Evolutionary conservation across 2,888 invertebrate genomes (phyloP), one percentile per base, ranked within the genome.

Genomic region (Acronicta leporina): DNA sequence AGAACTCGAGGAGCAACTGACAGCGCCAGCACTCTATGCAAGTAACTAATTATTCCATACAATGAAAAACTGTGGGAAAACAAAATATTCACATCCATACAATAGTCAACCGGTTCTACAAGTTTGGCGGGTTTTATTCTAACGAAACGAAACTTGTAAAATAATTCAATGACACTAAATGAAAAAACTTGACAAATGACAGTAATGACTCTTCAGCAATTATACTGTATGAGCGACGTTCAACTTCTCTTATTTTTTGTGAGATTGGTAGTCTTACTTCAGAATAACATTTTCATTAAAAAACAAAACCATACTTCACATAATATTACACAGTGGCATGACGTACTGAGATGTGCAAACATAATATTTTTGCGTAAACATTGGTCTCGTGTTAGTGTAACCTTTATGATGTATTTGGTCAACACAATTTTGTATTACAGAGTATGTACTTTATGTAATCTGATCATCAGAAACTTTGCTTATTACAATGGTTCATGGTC

Each of bases 31-130:
- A 47, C 53, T 70, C 45, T 64, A 70, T 65, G 62, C 70, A 74
- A 62, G 51, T 48, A 54, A 66, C 65, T 63, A 56, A 65, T 58
- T 68, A 74, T 69, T 67, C 33, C 30, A 63, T 61, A 65, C 70
- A 79, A 77, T 81, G 65, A 73, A 59, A 59, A 55, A 67, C 66
- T 49, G 65, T 63, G 50, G 52, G 56, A 62, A 68, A 62, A 68
- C 65, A 68, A 70, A 78, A 81, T 77, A 82, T 75, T 77, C 66
- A 77, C 77, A 42, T 44, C 41, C n/a, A n/a, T n/a, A n/a, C n/a
- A n/a, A 47, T 50, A 59, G 45, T 43, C 55, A 53, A 81, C 75
- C 68, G 63, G 73, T 71, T 70, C 30, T 57, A 68, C 74, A 62
- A 50, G 75, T 73, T 65, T 56, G 48, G 51, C 74, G 53, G 51